A percentile compares a stretch with the other conserved stretches of the same genome.
Evolutionary conservation across 2,113 vertebrate genomes (phyloP).

Genomic region (Crypturellus undulatus): DNA sequence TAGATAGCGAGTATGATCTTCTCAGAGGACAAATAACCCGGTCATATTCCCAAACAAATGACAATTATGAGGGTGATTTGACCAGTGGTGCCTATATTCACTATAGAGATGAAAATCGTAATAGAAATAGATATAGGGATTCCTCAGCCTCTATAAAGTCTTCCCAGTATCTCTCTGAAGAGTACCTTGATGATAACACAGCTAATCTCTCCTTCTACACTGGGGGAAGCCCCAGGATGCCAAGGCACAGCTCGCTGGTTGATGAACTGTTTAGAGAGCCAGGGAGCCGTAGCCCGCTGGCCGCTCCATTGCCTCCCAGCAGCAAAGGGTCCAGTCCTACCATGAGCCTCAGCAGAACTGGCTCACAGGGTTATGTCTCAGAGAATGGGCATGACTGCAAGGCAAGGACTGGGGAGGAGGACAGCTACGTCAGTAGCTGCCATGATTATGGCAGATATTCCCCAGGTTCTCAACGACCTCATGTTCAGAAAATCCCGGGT

Average conservation of each 20-base stretch:
- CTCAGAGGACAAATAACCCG: slow-evolving; percentile 81
- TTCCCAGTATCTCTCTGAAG: slow-evolving; percentile 74
- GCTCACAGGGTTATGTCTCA: slow-evolving; percentile 78
- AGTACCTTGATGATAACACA: slow-evolving; percentile 79
- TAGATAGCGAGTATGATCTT: slow-evolving; percentile 88
- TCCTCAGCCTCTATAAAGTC: slow-evolving; percentile 76
- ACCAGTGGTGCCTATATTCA: slow-evolving; percentile 77
- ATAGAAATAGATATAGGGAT: slow-evolving; percentile 77
- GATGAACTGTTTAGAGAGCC: slow-evolving; percentile 78
- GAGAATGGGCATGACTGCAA: slow-evolving; percentile 82
- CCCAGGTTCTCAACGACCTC: slow-evolving; percentile 68
- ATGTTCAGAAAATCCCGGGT: slow-evolving; percentile 69
- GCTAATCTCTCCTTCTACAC: slow-evolving; percentile 78
- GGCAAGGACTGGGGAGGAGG: slow-evolving; percentile 57
- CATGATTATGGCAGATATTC: slow-evolving; percentile 72
- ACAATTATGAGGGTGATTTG: slow-evolving; percentile 84
- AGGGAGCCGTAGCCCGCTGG: slow-evolving; percentile 74
- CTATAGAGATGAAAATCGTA: slow-evolving; percentile 77
- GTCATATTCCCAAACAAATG: slow-evolving; percentile 84
- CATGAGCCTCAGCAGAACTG: slow-evolving; percentile 75
- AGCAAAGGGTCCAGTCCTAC: slow-evolving; percentile 82
- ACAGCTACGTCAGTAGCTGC: slow-evolving; percentile 16
- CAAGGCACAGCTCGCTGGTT: slow-evolving; percentile 80
- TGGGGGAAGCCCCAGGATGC: slow-evolving; percentile 76
- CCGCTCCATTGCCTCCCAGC: slow-evolving; percentile 72